phyloP scores from a whole-genome alignment of 2,888 invertebrate genomes.

The Drosophila leonis region DNA sequence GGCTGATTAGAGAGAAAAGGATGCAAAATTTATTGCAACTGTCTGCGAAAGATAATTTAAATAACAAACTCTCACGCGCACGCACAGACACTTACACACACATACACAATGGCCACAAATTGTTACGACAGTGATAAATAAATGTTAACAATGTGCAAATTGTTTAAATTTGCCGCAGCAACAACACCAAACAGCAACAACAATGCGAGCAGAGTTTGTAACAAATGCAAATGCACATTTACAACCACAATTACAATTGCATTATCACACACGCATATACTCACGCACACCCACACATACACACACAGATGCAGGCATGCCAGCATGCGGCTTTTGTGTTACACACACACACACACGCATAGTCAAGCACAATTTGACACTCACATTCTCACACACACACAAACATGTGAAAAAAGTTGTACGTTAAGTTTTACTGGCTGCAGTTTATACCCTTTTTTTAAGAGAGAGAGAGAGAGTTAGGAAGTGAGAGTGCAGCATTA shows the following conservation, averaged over 20 bases:
- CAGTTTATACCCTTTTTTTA: constrained; percentile 15
- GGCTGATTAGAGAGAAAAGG: constrained; percentile 47
- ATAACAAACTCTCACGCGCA: constrained; percentile 49
- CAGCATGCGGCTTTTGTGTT: constrained; percentile 55
- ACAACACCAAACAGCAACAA: constrained; percentile 55
- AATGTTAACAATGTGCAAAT: constrained; percentile 76
- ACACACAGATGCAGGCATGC: constrained; percentile 21
- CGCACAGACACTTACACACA: constrained; percentile 40
- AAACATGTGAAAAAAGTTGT: constrained; percentile 50
- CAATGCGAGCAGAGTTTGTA: constrained; percentile 48
- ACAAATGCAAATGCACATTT: constrained; percentile 63
- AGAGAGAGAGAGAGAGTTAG: not conserved
- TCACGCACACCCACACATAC: constrained; percentile 17
- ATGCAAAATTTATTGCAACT: constrained; percentile 51
- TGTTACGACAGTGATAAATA: constrained; percentile 72
- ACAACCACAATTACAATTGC: constrained; percentile 72
- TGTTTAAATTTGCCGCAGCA: constrained; percentile 68
- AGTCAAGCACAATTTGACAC: constrained; percentile 26
- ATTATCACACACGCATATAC: constrained; percentile 56
- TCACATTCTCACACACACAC: constrained; percentile 13
- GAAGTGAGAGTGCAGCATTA: not conserved
- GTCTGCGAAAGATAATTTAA: constrained; percentile 56
- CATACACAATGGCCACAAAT: constrained; percentile 47
- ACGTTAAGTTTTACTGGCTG: constrained; percentile 56
- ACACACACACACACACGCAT: constrained; percentile 27